Conservation (phyloP, 1,140 invertebrate species). For the Eufriesea mexicana region DNA sequence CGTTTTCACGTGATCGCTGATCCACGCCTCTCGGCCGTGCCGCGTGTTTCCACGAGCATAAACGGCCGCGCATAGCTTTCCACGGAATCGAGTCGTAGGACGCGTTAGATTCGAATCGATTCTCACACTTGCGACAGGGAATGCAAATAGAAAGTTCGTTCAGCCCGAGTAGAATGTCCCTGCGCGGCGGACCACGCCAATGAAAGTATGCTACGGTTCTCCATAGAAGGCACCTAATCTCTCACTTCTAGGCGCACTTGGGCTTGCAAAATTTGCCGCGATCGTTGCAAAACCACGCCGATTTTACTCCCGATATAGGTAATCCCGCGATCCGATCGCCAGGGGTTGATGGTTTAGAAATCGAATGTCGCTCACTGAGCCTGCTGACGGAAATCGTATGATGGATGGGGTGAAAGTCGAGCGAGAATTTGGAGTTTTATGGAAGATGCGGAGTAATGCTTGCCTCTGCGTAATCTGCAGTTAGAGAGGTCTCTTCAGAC, state of each 20-base stretch:
- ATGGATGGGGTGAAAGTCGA: background rate
- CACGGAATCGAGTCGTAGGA: slow-evolving; percentile 46
- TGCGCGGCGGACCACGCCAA: slow-evolving; percentile 60
- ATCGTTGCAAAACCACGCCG: slow-evolving; percentile 47
- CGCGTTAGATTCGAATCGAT: slow-evolving; percentile 64
- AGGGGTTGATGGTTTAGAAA: background rate
- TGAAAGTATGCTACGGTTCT: slow-evolving; percentile 60
- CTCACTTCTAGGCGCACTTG: slow-evolving; percentile 14
- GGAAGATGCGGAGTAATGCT: background rate
- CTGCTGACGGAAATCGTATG: background rate
- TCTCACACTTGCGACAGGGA: slow-evolving; percentile 68
- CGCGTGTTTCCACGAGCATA: slow-evolving; percentile 13
- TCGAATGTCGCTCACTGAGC: background rate
- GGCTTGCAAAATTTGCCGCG: slow-evolving; percentile 54
- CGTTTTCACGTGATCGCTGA: slow-evolving; percentile 14
- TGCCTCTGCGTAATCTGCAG: background rate
- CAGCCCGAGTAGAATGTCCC: slow-evolving; percentile 60
- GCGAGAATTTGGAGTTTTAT: background rate
- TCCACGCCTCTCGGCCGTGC: slow-evolving; percentile 37
- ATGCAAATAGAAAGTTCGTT: slow-evolving; percentile 69
- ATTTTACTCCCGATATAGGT: slow-evolving; percentile 29
- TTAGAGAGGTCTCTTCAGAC: no score
- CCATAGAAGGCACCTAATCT: slow-evolving; percentile 24
- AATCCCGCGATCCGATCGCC: no score
- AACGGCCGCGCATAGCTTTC: slow-evolving; percentile 4